Evolutionary conservation across 2,888 invertebrate species (phyloP), one percentile per base, ranked within the genome.

Genomic region (Schizaphis graminum): DNA sequence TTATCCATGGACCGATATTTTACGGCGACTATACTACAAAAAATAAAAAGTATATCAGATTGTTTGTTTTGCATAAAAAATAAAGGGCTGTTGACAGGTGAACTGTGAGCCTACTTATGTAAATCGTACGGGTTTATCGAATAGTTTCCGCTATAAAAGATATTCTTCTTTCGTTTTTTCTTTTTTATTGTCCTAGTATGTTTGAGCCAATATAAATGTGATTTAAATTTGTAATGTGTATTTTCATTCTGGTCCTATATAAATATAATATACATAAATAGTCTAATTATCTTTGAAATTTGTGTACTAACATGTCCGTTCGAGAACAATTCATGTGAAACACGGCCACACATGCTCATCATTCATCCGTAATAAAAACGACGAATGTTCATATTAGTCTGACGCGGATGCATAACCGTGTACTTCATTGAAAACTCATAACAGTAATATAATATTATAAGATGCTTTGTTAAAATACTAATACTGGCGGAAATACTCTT

Each of bases 81-180:
- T 35, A 35, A 35, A 77, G 35, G 77, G 77, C 16, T 24, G 53
- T 35, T 41, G 89, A 56, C 89, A 41, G n/a, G 56, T 56, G 56
- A 56, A 56, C 56, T 53, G 26, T 41, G 56, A 56, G 89, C 56
- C 89, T 89, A 89, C 28, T 56, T 56, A 89, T 89, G 89, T 56
- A 89, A 89, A 89, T 89, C 56, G 41, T 26, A 89, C 89, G 41
- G 41, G 89, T 89, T 89, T 57, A 56, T 89, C 89, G 88, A 88
- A 88, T 53, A 53, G 89, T 41, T 56, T 56, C 89, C 56, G 89
- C 56, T 56, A 89, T 56, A 41, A 56, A 89, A 56, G 35, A 89
- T 35, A 77, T 67, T 67, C n/a, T 67, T 5, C n/a, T 67, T 67
- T 61, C 3, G 44, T 61, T 10, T n/a, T 35, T 49, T 88, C 11